A percentile compares a stretch with the other conserved stretches of the same genome.
These are phyloP conservation scores for Arothron firmamentum DNA, from an alignment of 2,113 vertebrate genomes.

Conservation along the genomic window DNA sequence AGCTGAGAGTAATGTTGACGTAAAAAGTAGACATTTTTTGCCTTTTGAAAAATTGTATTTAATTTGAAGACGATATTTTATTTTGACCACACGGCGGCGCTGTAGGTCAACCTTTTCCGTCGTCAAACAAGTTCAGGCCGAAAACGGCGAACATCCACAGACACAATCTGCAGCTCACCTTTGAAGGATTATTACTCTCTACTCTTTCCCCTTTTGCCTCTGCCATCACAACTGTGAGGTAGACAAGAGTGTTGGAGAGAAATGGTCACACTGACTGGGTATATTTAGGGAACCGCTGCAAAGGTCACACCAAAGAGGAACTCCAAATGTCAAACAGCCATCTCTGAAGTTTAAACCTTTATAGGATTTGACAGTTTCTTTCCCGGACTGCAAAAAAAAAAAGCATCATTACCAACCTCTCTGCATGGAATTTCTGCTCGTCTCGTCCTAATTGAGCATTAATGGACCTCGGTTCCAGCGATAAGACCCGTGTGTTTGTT, in stretches of 20 bases:
- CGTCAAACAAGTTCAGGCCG: not conserved
- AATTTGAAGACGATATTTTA: not conserved
- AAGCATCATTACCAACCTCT: constrained; percentile 50
- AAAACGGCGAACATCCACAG: constrained; percentile 1
- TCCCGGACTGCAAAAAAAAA: constrained; percentile 40
- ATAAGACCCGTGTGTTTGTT: not conserved
- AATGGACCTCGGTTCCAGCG: constrained; percentile 3
- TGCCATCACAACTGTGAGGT: constrained; percentile 14
- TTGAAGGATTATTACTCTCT: too few relatives aligned
- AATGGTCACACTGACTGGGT: constrained; percentile 45
- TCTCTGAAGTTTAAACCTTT: constrained; percentile 55
- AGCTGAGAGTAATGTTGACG: too few relatives aligned
- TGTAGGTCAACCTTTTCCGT: constrained; percentile 43
- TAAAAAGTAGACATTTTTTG: not conserved
- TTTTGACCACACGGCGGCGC: constrained; percentile 52
- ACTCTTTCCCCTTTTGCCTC: constrained; percentile 14
- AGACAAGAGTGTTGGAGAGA: constrained; percentile 28
- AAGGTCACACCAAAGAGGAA: constrained; percentile 52
- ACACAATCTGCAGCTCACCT: too few relatives aligned
- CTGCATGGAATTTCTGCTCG: constrained; percentile 27
- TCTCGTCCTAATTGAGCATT: constrained; percentile 8
- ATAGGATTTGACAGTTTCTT: constrained; percentile 39
- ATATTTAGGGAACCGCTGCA: constrained; percentile 52
- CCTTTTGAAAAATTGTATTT: not conserved
- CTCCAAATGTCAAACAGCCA: constrained; percentile 58